Conservation (phyloP, 53 echinoderm and acorn worm genomes). For the Henricia sp. region DNA sequence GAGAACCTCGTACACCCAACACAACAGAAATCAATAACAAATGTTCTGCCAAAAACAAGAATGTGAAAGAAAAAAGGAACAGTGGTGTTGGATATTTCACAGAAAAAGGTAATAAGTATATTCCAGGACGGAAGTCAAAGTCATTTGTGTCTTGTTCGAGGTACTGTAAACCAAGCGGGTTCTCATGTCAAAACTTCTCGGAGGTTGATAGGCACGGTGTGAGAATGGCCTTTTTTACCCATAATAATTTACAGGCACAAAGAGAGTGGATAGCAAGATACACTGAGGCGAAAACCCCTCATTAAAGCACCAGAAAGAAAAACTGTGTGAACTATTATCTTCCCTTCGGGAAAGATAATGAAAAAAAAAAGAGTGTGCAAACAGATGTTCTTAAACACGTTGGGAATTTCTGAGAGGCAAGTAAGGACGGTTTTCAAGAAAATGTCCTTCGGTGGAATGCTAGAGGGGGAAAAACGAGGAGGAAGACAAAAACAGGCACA, state of each 20-base stretch:
- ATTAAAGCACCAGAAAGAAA: background rate
- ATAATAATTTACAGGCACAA: constrained; percentile 56
- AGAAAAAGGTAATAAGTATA: constrained; percentile 2
- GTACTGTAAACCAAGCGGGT: constrained; percentile 11
- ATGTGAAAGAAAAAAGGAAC: constrained; percentile 19
- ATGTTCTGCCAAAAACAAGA: constrained; percentile 1
- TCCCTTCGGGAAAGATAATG: constrained; percentile 13
- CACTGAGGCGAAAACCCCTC: background rate
- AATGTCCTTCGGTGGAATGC: constrained; percentile 2
- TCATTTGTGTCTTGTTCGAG: background rate
- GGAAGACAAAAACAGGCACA: constrained; percentile 28
- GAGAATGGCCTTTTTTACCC: constrained; percentile 51
- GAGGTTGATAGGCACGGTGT: background rate
- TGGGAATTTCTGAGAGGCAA: constrained; percentile 35
- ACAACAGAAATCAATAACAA: background rate
- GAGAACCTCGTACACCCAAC: constrained; percentile 12
- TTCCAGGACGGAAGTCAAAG: background rate
- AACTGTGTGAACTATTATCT: constrained; percentile 5
- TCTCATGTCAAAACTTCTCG: background rate
- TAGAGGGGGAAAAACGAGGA: constrained; percentile 43
- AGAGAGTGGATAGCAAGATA: constrained; percentile 66
- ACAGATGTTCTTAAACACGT: constrained; percentile 17
- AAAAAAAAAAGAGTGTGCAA: constrained; percentile 1
- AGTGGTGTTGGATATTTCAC: constrained; percentile 6
- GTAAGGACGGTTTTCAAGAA: constrained; percentile 48